phyloP scores from a whole-genome alignment of 2,888 invertebrate species.

The Mayetiola destructor region DNA sequence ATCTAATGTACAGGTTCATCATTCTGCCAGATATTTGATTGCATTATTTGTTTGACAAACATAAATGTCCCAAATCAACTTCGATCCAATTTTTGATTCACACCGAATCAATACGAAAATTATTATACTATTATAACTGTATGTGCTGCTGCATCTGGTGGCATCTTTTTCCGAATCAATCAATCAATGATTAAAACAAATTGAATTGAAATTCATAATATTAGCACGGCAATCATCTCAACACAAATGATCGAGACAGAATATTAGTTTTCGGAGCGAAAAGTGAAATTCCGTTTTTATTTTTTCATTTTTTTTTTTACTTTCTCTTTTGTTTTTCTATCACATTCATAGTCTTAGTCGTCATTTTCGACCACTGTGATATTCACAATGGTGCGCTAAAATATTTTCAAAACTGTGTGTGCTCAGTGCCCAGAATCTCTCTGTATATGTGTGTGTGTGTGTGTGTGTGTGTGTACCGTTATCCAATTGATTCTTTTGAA shows the following conservation, averaged over 20 bases:
- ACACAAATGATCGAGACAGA: background rate
- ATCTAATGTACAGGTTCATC: too few species aligned
- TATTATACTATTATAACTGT: background rate
- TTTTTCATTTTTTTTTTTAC: background rate
- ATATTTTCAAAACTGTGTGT: background rate
- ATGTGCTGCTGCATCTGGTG: background rate
- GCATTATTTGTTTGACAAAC: background rate
- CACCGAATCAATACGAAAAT: background rate
- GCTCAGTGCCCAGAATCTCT: constrained; percentile 2
- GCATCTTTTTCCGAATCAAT: background rate
- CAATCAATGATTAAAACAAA: too few species aligned
- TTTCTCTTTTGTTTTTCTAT: background rate
- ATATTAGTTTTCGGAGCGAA: background rate
- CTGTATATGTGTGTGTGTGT: background rate
- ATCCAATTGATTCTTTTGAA: background rate
- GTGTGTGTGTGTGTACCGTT: background rate
- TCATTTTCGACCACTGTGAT: background rate
- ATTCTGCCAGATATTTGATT: too few species aligned
- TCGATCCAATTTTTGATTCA: background rate
- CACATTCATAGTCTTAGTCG: background rate
- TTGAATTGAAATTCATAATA: too few species aligned
- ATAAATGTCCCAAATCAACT: background rate
- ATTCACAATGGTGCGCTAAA: background rate
- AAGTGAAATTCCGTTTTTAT: background rate
- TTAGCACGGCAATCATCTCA: background rate